A percentile compares a stretch with the other conserved stretches of the same genome.
These are phyloP conservation scores for Pangasius krempfi DNA, from an alignment of 2,797 vertebrate species.

Conservation along the genomic window DNA sequence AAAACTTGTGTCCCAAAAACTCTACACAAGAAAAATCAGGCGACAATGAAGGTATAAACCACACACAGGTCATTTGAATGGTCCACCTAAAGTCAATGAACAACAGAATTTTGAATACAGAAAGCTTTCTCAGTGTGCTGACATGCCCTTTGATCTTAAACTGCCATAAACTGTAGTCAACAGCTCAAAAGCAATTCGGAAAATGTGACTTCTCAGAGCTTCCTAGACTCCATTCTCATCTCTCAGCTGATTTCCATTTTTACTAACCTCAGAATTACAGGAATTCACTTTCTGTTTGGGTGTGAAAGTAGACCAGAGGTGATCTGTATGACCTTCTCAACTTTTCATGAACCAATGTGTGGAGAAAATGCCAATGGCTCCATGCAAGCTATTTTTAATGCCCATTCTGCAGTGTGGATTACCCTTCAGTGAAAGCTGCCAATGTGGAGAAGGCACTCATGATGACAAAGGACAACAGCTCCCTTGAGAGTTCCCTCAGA, in stretches of 20 bases:
- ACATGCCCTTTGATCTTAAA: too few relatives aligned
- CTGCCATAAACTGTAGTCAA: not conserved
- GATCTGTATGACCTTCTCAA: slow-evolving; percentile 8
- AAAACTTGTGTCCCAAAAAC: not conserved
- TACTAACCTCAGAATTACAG: too few relatives aligned
- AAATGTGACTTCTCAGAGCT: not conserved
- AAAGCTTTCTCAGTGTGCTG: not conserved
- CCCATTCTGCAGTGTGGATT: slow-evolving; percentile 35
- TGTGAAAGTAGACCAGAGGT: not conserved
- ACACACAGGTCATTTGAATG: not conserved
- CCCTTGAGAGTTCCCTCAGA: slow-evolving; percentile 51
- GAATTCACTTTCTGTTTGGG: not conserved
- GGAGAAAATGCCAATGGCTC: slow-evolving; percentile 31
- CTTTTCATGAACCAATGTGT: slow-evolving; percentile 42
- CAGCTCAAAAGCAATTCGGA: not conserved
- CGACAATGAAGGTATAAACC: not conserved
- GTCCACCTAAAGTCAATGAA: not conserved
- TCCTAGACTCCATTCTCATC: not conserved
- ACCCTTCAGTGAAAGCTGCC: slow-evolving; percentile 59
- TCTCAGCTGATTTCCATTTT: not conserved
- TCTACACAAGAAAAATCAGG: not conserved
- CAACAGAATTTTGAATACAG: not conserved
- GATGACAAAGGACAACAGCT: slow-evolving; percentile 62
- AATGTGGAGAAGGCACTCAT: slow-evolving; percentile 53
- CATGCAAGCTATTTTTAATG: slow-evolving; percentile 52